phyloP scores from a whole-genome alignment of 2,113 vertebrate genomes.

The Nannobrachium achirus region DNA sequence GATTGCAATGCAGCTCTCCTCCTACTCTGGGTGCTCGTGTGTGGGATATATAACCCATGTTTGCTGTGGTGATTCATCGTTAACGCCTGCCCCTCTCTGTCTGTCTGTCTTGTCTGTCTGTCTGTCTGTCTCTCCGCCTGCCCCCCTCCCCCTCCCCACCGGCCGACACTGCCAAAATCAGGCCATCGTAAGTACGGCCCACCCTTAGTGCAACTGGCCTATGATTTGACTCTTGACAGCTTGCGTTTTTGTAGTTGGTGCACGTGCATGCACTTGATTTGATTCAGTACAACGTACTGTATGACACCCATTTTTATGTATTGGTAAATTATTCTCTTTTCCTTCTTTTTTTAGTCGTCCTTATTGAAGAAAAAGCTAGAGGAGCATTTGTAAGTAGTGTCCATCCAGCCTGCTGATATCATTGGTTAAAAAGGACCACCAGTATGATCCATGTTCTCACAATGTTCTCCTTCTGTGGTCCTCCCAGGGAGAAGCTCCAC shows the following conservation, averaged over 20 bases:
- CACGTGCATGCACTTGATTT: background rate
- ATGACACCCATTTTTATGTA: background rate
- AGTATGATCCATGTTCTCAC: too few relatives aligned
- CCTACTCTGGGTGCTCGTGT: conserved; percentile 31
- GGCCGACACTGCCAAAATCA: conserved; percentile 72
- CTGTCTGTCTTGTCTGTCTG: conserved; percentile 47
- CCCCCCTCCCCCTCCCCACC: conserved; percentile 34
- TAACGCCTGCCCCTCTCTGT: conserved; percentile 75
- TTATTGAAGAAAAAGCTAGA: conserved; percentile 89
- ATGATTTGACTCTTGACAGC: conserved; percentile 63
- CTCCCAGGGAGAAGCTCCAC: conserved; percentile 86
- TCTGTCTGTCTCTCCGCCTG: conserved; percentile 43
- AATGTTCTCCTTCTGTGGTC: background rate
- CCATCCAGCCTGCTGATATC: background rate
- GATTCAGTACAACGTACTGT: background rate
- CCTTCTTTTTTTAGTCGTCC: conserved; percentile 76
- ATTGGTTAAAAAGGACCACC: too few relatives aligned
- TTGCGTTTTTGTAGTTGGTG: conserved; percentile 34
- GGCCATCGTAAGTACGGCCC: conserved; percentile 82
- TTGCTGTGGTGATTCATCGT: conserved; percentile 74
- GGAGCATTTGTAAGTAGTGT: conserved; percentile 88
- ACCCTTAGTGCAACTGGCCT: conserved; percentile 52
- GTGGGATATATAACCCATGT: conserved; percentile 62
- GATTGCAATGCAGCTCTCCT: conserved; percentile 13
- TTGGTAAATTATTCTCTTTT: conserved; percentile 1